Evolutionary conservation across 1,140 invertebrate species (phyloP).

Genomic region (Euborellia annulipes): DNA sequence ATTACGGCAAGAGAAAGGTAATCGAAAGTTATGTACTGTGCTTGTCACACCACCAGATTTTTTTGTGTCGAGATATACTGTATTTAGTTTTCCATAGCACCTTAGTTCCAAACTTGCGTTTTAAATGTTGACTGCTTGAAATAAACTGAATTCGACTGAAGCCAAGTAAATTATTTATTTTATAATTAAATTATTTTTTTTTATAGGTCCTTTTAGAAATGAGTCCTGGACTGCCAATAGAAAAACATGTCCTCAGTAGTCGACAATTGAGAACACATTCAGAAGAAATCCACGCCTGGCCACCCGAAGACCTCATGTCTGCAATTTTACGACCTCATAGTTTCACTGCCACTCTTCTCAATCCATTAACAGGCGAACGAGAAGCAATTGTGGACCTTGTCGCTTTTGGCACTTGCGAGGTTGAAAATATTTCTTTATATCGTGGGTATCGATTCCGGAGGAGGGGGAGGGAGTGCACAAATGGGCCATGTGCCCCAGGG

Average conservation of each 20-base stretch:
- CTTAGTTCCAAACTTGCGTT: no score
- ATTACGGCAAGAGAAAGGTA: no score
- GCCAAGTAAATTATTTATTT: constrained; percentile 4
- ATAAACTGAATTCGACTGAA: no score
- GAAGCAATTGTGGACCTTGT: constrained; percentile 53
- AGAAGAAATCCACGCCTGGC: constrained; percentile 38
- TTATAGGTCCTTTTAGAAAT: constrained; percentile 38
- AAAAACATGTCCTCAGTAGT: constrained; percentile 48
- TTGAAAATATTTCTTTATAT: constrained; percentile 15
- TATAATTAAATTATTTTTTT: constrained; percentile 11
- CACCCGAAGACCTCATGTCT: constrained; percentile 39
- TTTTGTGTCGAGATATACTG: no score
- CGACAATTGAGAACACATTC: constrained; percentile 37
- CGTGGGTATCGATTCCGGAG: background rate
- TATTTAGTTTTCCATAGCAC: no score
- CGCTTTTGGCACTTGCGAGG: constrained; percentile 42
- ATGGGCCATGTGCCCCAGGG: background rate
- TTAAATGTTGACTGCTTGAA: no score
- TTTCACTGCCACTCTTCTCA: constrained; percentile 33
- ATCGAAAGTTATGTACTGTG: no score
- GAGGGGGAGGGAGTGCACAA: background rate
- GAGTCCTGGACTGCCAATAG: constrained; percentile 47
- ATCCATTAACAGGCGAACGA: constrained; percentile 38
- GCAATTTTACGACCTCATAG: constrained; percentile 34
- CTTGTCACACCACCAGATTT: no score